phyloP scores from a whole-genome alignment of 2,888 invertebrate species.

The Tyria jacobaeae region DNA sequence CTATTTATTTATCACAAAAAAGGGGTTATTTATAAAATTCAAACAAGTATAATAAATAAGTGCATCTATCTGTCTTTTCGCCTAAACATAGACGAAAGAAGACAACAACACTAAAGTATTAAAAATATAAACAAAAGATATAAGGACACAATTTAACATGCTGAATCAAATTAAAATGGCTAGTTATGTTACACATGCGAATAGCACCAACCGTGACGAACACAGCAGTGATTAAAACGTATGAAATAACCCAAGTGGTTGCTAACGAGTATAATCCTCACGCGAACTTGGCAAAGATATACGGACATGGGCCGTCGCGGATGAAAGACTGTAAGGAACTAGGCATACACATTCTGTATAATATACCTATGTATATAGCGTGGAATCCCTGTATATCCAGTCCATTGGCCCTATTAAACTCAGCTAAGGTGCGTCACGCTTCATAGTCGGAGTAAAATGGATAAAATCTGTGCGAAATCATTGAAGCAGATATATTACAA shows the following conservation, averaged over 20 bases:
- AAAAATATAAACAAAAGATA: neutral
- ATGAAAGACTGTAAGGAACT: conserved; percentile 66
- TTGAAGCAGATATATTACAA: conserved; percentile 5
- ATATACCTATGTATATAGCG: conserved; percentile 21
- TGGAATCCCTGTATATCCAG: conserved; percentile 3
- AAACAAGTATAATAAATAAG: too few species aligned
- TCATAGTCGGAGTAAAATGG: conserved; percentile 27
- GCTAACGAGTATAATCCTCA: conserved; percentile 34
- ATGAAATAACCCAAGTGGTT: conserved; percentile 44
- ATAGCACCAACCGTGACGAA: conserved; percentile 36
- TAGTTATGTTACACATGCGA: conserved; percentile 14
- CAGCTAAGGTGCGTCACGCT: conserved; percentile 46
- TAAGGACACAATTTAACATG: conserved; percentile 2
- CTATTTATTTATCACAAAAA: too few species aligned
- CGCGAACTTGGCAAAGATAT: conserved; percentile 44
- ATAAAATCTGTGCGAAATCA: conserved; percentile 49
- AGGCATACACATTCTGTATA: conserved; percentile 45
- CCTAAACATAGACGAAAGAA: too few species aligned
- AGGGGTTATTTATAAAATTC: too few species aligned
- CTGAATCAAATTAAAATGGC: conserved; percentile 11
- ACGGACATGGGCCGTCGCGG: conserved; percentile 55
- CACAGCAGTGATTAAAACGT: conserved; percentile 38
- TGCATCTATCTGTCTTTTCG: too few species aligned
- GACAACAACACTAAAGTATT: neutral
- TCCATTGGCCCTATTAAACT: conserved; percentile 9